Conservation (phyloP, 2,797 vertebrate species). For the Sphenodon punctatus region DNA sequence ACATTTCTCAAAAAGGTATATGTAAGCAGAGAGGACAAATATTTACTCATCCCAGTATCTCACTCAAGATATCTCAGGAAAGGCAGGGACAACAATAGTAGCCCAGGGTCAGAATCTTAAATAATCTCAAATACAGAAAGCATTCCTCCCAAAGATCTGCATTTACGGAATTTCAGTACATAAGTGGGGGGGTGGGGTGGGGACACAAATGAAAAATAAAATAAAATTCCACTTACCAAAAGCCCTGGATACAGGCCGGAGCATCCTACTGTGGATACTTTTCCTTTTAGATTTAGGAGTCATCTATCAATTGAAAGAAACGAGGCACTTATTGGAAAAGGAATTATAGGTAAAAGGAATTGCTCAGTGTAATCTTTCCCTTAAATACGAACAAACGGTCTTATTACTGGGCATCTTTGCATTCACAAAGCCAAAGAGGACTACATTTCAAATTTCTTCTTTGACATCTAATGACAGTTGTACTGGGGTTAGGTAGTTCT, state of each 20-base stretch:
- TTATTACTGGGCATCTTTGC: background rate
- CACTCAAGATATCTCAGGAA: background rate
- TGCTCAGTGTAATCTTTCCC: background rate
- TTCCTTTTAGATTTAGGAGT: constrained; percentile 98
- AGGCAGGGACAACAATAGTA: background rate
- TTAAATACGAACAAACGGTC: background rate
- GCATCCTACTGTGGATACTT: constrained; percentile 98
- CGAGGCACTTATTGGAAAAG: too few species aligned
- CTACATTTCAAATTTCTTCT: too few species aligned
- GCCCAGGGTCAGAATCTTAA: background rate
- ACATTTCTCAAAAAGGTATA: background rate
- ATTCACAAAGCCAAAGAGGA: background rate
- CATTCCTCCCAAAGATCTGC: background rate
- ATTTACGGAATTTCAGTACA: background rate
- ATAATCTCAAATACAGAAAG: background rate
- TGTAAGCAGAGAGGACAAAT: background rate
- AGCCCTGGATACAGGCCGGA: constrained; percentile 95
- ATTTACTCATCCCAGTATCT: too few species aligned
- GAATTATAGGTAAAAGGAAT: background rate
- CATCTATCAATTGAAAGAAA: constrained; percentile 82
- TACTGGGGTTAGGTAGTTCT: background rate
- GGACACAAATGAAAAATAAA: background rate
- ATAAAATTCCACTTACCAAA: constrained; percentile 82
- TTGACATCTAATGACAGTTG: too few species aligned
- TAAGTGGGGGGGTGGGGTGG: too few species aligned